Percentiles rank a stretch among this genome's conserved stretches.
Conservation (phyloP, 2,888 invertebrate genomes). For the Molanna angustata region DNA sequence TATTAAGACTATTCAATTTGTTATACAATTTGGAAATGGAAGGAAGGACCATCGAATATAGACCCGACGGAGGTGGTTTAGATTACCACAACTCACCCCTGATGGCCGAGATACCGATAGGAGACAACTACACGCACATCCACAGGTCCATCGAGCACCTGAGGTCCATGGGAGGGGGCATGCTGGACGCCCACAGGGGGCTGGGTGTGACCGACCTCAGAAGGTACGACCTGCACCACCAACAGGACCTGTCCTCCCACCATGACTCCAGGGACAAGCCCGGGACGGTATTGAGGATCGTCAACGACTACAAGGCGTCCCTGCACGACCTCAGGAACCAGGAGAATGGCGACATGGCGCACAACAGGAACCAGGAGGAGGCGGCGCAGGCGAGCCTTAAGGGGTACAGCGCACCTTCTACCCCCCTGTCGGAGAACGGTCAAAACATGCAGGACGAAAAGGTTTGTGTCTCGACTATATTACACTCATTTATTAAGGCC, state of each 20-base stretch:
- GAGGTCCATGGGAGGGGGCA: conserved; percentile 57
- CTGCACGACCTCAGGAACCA: conserved; percentile 52
- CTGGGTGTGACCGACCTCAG: conserved; percentile 51
- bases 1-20: too few species aligned
- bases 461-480: conserved; percentile 40
- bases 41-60: conserved; percentile 55
- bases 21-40: too few species aligned
- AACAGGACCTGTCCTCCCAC: conserved; percentile 35
- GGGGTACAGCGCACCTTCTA: conserved; percentile 54
- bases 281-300: conserved; percentile 48
- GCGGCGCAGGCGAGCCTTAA: conserved; percentile 43
- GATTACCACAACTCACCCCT: conserved; percentile 66
- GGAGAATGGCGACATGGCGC: conserved; percentile 47
- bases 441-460: conserved; percentile 52
- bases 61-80: conserved; percentile 59
- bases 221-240: conserved; percentile 51
- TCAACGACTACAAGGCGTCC: conserved; percentile 50
- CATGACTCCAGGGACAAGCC: conserved; percentile 54
- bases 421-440: conserved; percentile 52
- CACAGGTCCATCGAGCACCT: conserved; percentile 65
- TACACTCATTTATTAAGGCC: too few species aligned
- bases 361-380: conserved; percentile 41
- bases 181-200: conserved; percentile 49
- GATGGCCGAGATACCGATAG: conserved; percentile 65
- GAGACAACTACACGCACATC: conserved; percentile 62